Conservation (phyloP, 1,140 invertebrate species). For the Hesperophylax magnus region DNA sequence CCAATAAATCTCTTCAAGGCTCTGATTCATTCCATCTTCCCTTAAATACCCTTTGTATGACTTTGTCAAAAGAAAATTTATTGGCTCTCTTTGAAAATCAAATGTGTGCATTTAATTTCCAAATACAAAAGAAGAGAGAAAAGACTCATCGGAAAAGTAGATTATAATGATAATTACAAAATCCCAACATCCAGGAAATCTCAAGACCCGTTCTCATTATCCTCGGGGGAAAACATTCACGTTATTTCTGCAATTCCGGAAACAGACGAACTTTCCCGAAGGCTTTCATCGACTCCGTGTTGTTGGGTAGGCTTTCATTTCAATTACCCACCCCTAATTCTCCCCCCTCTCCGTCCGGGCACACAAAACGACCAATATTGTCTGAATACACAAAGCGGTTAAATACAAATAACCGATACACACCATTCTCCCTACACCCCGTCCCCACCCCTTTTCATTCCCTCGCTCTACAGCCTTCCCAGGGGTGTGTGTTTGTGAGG, state of each 20-base stretch:
- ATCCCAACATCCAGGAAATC: too few species aligned
- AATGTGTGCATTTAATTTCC: too few species aligned
- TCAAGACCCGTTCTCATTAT: too few species aligned
- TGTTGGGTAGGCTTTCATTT: slow-evolving; percentile 39
- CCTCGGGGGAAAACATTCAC: not conserved
- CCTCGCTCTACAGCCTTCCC: not conserved
- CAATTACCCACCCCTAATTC: slow-evolving; percentile 32
- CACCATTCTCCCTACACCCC: slow-evolving; percentile 14
- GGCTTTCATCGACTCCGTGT: slow-evolving; percentile 28
- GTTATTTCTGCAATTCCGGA: slow-evolving; percentile 22
- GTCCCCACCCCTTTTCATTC: not conserved
- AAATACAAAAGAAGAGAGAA: too few species aligned
- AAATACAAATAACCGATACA: slow-evolving; percentile 53
- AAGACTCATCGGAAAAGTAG: too few species aligned
- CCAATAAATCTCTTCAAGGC: too few species aligned
- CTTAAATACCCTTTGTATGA: too few species aligned
- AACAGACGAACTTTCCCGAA: slow-evolving; percentile 3
- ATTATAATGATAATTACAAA: too few species aligned
- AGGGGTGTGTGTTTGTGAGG: not conserved
- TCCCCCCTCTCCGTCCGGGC: not conserved
- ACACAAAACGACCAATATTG: slow-evolving; percentile 49
- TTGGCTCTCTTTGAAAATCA: too few species aligned
- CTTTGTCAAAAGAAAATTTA: too few species aligned
- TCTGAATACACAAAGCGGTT: slow-evolving; percentile 50
- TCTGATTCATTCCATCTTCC: too few species aligned